Evolutionary conservation across 2,113 vertebrate species (phyloP), one percentile per base, ranked within the genome.

Genomic region (Phrynosoma blainvillii): DNA sequence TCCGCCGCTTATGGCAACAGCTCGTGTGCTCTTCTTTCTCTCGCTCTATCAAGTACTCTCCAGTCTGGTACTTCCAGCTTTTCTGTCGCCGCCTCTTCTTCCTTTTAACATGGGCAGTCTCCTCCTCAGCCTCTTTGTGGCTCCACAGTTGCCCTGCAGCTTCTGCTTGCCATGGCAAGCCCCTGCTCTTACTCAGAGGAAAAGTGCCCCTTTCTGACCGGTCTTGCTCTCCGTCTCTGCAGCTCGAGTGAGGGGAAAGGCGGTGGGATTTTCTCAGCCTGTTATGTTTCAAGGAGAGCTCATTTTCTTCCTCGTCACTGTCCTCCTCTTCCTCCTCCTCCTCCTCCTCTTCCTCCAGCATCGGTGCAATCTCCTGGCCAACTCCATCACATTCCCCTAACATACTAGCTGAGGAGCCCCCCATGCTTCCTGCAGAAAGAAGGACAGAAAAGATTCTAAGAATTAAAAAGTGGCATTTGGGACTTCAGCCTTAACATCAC

Each of bases 11-110:
- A 80, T 93, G 91, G 90, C 94, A 91, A 91, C 94, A 84, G 80
- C 95, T 94, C 10, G 94, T 95, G 62, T 93, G 96, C 85, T 96
- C 97, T 90, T 97, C 96, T 84, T 97, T 96, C 88, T 98, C 98
- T 79, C 97, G 97, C 93, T 98, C 98, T 0, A 97, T 98, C 93
- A 99, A 92, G 94, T 99, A 99, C 71, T 99, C 99, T 65, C 98
- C 99, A 0, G 97, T 99, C 95, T 99, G 98, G 90, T 99, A 99
- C 90, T 98, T 99, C 87, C 97, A 97, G 94, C 96, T 99, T 85
- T 98, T 98, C 96, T 98, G 98, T 40, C 98, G 96, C 88, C 97
- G 97, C 89, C 99, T 97, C 87, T 98, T 99, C 96, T 98, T 99
- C 86, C 96, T 96, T 89, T 94, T 96, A 71, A 97, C 75, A 16